phyloP scores from a whole-genome alignment of 2,888 invertebrate genomes.

The Rosalia funebris region DNA sequence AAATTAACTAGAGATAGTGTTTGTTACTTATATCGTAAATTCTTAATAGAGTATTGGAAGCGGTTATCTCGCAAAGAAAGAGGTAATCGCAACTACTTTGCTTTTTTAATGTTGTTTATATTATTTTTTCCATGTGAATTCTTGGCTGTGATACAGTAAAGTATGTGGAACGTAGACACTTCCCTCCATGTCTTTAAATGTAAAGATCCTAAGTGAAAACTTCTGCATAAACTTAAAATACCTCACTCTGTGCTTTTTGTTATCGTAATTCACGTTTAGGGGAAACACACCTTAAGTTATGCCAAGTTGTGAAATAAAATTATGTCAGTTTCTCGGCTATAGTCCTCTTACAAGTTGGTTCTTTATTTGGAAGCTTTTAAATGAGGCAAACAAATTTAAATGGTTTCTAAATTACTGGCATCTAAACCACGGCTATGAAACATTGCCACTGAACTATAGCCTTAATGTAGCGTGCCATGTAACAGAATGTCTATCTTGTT shows the following conservation, averaged over 20 bases:
- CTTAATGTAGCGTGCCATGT: no score
- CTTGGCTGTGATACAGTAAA: constrained; percentile 66
- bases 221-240: constrained; percentile 54
- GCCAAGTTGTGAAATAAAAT: background rate
- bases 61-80: constrained; percentile 36
- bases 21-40: constrained; percentile 56
- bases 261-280: constrained; percentile 35
- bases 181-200: constrained; percentile 59
- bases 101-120: constrained; percentile 51
- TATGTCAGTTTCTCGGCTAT: no score
- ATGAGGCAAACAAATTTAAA: no score
- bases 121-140: constrained; percentile 64
- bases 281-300: constrained; percentile 7
- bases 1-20: constrained; percentile 49
- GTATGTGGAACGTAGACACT: constrained; percentile 62
- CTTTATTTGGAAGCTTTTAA: no score
- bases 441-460: no score
- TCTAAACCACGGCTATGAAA: no score
- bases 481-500: no score
- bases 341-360: no score
- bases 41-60: constrained; percentile 50
- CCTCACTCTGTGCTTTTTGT: constrained; percentile 59
- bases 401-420: no score
- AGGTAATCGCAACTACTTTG: constrained; percentile 49
- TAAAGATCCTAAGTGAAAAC: constrained; percentile 48